Evolutionary conservation across 2,113 vertebrate species (phyloP).

Genomic region (Gymnobelideus leadbeateri): DNA sequence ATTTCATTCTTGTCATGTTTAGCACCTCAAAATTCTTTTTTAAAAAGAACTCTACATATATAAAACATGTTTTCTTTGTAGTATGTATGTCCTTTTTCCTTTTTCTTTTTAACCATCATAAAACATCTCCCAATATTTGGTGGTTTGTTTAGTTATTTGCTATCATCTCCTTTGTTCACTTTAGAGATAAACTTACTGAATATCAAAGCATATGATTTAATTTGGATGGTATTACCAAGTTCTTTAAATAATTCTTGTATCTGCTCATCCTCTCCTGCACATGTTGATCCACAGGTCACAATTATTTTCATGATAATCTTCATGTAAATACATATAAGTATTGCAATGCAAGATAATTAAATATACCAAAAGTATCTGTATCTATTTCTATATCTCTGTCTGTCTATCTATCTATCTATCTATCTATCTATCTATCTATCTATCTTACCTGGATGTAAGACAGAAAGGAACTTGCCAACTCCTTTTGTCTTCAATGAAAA

Average conservation of each 20-base stretch:
- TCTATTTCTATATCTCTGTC: not conserved
- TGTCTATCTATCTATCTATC: too few relatives aligned
- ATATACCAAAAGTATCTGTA: not conserved
- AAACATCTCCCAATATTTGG: not conserved
- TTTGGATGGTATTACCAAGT: not conserved
- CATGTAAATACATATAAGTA: not conserved
- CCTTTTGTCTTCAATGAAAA: not conserved
- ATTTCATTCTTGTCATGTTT: not conserved
- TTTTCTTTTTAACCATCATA: not conserved
- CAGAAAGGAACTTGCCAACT: not conserved
- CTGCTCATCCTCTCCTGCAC: not conserved
- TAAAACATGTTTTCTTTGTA: not conserved
- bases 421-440: too few relatives aligned
- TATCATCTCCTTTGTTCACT: not conserved
- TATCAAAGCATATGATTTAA: not conserved
- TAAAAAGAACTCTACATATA: not conserved
- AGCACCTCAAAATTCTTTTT: not conserved
- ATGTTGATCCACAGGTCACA: not conserved
- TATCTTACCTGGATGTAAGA: not conserved
- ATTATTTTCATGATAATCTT: not conserved
- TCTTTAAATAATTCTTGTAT: not conserved
- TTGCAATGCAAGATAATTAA: not conserved
- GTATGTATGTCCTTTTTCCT: not conserved
- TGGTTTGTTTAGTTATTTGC: not conserved
- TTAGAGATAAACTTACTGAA: not conserved